A percentile compares a stretch with the other conserved stretches of the same genome.
These are phyloP conservation scores for Premnoplex brunnescens DNA, from an alignment of 2,797 vertebrate genomes.

Conservation along the genomic window DNA sequence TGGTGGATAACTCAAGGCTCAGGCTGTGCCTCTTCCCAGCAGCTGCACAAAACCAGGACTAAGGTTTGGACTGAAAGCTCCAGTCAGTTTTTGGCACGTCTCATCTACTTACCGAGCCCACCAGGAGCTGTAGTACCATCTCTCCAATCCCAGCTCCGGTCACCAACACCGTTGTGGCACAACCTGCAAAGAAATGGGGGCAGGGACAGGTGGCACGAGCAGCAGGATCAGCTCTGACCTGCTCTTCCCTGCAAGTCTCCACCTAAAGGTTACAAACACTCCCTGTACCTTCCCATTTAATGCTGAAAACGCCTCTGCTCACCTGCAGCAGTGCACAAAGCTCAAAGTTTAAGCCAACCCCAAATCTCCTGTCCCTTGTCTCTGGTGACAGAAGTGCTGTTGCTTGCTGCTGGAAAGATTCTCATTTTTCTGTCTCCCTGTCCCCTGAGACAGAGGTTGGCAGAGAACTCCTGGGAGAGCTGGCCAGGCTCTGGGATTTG, in stretches of 20 bases:
- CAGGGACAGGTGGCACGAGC: not conserved
- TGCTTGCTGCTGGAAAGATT: not conserved
- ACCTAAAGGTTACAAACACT: accelerated
- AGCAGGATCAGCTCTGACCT: not conserved
- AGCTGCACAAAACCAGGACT: not conserved
- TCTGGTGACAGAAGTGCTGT: not conserved
- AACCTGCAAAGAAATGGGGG: slow-evolving; percentile 76
- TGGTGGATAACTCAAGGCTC: accelerated
- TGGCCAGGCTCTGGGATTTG: not conserved
- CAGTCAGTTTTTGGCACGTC: accelerated
- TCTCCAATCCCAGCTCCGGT: slow-evolving; percentile 90
- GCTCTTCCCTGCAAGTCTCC: accelerated
- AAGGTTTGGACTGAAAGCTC: accelerated
- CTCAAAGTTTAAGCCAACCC: not conserved
- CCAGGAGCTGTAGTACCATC: slow-evolving; percentile 90
- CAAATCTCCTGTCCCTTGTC: not conserved
- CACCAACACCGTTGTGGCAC: slow-evolving; percentile 91
- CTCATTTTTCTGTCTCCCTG: not conserved
- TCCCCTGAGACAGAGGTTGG: not conserved
- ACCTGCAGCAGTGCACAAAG: not conserved
- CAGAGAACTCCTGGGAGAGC: not conserved
- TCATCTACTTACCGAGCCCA: slow-evolving; percentile 84
- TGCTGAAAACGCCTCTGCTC: accelerated
- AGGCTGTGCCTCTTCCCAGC: not conserved
- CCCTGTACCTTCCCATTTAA: accelerated